Evolutionary conservation across 2,797 vertebrate species (phyloP).

Genomic region (Hydrolagus colliei): DNA sequence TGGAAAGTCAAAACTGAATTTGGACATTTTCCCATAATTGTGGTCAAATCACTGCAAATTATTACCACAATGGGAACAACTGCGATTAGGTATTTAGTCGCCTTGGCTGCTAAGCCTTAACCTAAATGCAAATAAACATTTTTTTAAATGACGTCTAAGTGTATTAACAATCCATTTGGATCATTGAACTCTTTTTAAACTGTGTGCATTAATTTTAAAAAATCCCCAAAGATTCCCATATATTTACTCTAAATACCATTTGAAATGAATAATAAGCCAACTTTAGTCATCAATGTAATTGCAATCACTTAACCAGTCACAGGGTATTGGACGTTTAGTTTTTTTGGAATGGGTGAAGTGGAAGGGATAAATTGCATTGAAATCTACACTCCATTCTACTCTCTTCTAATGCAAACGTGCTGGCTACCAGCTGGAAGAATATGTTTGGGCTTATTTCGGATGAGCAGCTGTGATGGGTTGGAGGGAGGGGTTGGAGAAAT

Average conservation of each 20-base stretch:
- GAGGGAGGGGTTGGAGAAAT: no score
- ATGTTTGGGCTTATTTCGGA: no score
- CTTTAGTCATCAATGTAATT: not conserved
- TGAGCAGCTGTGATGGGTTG: no score
- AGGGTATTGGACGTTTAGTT: not conserved
- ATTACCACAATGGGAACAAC: not conserved
- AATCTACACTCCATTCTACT: no score
- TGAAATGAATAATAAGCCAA: not conserved
- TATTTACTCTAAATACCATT: not conserved
- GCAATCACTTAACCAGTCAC: not conserved
- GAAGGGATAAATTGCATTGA: no score
- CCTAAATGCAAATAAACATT: not conserved
- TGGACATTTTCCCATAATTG: not conserved
- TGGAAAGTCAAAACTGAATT: not conserved
- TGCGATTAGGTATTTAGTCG: not conserved
- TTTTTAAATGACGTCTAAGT: not conserved
- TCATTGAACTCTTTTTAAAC: not conserved
- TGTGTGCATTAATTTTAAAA: not conserved
- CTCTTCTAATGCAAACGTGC: no score
- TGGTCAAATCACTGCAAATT: not conserved
- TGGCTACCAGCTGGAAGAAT: no score
- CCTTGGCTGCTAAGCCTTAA: conserved; percentile 2
- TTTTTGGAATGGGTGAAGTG: not conserved
- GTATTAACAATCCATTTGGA: conserved; percentile 15
- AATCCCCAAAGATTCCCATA: not conserved